Conservation (phyloP, 2,888 invertebrate genomes). For the Pediacus dermestoides region DNA sequence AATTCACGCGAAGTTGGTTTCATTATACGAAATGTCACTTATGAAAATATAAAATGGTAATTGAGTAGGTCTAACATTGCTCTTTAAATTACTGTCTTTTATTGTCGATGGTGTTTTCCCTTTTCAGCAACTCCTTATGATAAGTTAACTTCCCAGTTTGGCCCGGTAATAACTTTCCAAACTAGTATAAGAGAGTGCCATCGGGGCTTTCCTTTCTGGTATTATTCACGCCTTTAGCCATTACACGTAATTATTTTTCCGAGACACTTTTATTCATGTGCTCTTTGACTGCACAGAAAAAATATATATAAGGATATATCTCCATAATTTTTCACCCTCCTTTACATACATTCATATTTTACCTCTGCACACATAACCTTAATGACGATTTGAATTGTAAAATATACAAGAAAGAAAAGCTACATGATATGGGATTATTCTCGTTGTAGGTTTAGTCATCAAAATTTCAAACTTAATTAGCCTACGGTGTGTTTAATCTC, state of each 20-base stretch:
- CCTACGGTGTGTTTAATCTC: too few species aligned
- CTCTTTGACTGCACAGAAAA: slow-evolving; percentile 9
- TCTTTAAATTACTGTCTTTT: slow-evolving; percentile 22
- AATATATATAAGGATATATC: too few species aligned
- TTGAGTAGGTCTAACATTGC: slow-evolving; percentile 20
- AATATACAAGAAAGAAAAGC: too few species aligned
- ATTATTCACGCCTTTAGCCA: slow-evolving; percentile 22
- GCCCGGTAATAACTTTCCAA: slow-evolving; percentile 23
- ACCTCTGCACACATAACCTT: too few species aligned
- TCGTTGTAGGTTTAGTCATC: too few species aligned
- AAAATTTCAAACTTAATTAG: too few species aligned
- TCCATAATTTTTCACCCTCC: slow-evolving; percentile 9
- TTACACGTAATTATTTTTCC: slow-evolving; percentile 22
- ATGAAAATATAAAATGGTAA: slow-evolving; percentile 24
- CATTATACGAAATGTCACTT: slow-evolving; percentile 18
- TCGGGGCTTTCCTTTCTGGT: slow-evolving; percentile 23
- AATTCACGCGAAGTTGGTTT: slow-evolving; percentile 10
- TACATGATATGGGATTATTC: too few species aligned
- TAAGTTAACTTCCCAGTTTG: slow-evolving; percentile 21
- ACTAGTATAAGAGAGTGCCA: slow-evolving; percentile 25
- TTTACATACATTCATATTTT: too few species aligned
- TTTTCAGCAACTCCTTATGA: slow-evolving; percentile 17
- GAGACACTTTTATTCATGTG: slow-evolving; percentile 9
- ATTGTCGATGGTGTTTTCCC: slow-evolving; percentile 23
- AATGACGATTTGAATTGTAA: too few species aligned